Evolutionary conservation across 2,113 vertebrate species (phyloP).

Genomic region (Hiodon alosoides): DNA sequence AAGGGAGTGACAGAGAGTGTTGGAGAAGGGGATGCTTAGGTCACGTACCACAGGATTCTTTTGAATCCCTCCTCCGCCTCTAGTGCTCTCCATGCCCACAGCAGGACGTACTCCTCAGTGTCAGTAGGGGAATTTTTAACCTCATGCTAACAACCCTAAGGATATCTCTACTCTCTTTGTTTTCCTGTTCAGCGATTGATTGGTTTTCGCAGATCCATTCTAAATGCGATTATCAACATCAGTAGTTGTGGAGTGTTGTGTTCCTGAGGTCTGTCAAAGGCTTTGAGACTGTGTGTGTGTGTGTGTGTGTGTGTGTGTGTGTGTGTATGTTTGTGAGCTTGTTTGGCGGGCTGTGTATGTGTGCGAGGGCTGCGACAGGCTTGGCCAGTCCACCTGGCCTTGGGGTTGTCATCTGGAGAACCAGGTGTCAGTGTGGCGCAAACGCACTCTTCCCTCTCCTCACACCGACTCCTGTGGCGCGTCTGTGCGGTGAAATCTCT

Average conservation of each 20-base stretch:
- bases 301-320: constrained; percentile 11
- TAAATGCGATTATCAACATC: constrained; percentile 9
- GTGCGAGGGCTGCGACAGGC: constrained; percentile 27
- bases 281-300: not conserved
- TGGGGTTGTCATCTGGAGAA: constrained; percentile 65
- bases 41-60: constrained; percentile 44
- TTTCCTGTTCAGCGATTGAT: constrained; percentile 16
- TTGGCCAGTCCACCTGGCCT: constrained; percentile 57
- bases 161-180: constrained; percentile 17
- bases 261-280: constrained; percentile 1
- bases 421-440: constrained; percentile 63
- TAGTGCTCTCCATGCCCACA: constrained; percentile 28
- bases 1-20: constrained; percentile 55
- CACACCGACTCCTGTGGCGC: constrained; percentile 44
- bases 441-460: constrained; percentile 32
- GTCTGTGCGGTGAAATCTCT: constrained; percentile 46
- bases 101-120: not conserved
- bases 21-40: constrained; percentile 43
- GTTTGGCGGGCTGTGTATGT: constrained; percentile 15
- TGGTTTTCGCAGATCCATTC: constrained; percentile 11
- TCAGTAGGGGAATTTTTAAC: no score
- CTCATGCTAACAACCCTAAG: not conserved
- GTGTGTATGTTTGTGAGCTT: constrained; percentile 13
- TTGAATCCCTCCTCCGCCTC: constrained; percentile 54
- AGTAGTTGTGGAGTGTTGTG: constrained; percentile 18